These are phyloP conservation scores for Leptobrachium ailaonicum DNA, from an alignment of 2,113 vertebrate species.

Conservation along the genomic window DNA sequence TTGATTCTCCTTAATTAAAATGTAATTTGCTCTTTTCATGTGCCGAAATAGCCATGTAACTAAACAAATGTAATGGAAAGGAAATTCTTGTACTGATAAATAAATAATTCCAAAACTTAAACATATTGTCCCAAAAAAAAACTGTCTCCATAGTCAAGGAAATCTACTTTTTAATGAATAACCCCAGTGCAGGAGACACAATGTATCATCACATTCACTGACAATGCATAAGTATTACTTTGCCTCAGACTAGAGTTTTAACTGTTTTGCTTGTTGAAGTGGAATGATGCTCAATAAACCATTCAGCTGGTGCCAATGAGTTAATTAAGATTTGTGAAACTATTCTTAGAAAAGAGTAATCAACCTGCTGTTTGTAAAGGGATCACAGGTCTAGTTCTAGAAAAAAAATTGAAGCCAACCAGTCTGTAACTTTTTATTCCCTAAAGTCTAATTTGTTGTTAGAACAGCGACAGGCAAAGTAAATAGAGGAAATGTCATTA, in stretches of 20 bases:
- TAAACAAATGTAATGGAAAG: no score
- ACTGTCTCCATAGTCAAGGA: neutral
- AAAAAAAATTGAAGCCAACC: slow-evolving; percentile 5
- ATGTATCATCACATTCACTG: slow-evolving; percentile 29
- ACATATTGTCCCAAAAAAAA: no score
- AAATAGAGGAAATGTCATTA: no score
- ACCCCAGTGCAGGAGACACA: slow-evolving; percentile 17
- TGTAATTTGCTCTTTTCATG: no score
- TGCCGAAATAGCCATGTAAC: no score
- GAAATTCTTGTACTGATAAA: no score
- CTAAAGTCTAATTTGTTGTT: no score
- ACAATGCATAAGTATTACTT: slow-evolving; percentile 16
- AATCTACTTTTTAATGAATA: slow-evolving; percentile 15
- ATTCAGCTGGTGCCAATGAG: slow-evolving; percentile 43
- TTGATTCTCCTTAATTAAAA: no score
- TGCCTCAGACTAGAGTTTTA: slow-evolving; percentile 21
- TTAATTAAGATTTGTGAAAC: slow-evolving; percentile 42
- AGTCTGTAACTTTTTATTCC: slow-evolving; percentile 29
- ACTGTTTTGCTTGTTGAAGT: slow-evolving; percentile 34
- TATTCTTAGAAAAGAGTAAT: slow-evolving; percentile 29
- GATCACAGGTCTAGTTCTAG: slow-evolving; percentile 19
- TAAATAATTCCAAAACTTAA: no score
- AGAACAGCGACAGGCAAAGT: no score
- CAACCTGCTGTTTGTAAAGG: slow-evolving; percentile 20
- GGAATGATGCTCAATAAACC: slow-evolving; percentile 48